Conservation (phyloP, 2,888 invertebrate species). For the Heteromyza rotundicornis region DNA sequence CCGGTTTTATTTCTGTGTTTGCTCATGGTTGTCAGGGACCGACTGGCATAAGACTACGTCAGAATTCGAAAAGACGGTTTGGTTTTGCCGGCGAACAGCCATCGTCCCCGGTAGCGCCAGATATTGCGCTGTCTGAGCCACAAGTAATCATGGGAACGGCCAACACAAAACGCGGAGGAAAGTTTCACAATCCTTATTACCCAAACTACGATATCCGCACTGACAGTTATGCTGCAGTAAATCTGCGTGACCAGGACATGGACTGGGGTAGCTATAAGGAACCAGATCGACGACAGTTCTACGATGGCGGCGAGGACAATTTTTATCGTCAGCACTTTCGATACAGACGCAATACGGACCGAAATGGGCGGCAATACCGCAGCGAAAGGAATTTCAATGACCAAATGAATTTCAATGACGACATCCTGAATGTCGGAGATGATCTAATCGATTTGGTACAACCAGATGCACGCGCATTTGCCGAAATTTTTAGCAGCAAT, state of each 20-base stretch:
- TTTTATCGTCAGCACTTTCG: constrained; percentile 42
- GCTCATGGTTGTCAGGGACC: constrained; percentile 78
- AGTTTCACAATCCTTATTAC: constrained; percentile 34
- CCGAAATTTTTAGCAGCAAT: constrained; percentile 46
- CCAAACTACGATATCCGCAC: constrained; percentile 49
- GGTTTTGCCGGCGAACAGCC: constrained; percentile 38
- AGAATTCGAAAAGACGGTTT: constrained; percentile 58
- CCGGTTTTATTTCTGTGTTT: constrained; percentile 84
- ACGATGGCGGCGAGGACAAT: constrained; percentile 38
- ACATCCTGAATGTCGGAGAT: constrained; percentile 52
- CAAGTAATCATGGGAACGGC: constrained; percentile 42
- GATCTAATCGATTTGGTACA: constrained; percentile 51
- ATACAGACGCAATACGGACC: constrained; percentile 24
- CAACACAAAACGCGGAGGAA: constrained; percentile 39
- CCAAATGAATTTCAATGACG: constrained; percentile 51
- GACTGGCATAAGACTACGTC: constrained; percentile 51
- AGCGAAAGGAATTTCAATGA: constrained; percentile 32
- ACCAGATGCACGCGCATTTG: constrained; percentile 58
- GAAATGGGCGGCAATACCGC: neutral
- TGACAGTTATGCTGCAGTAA: constrained; percentile 26
- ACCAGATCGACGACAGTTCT: no score
- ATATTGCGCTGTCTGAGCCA: constrained; percentile 43
- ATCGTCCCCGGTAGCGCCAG: constrained; percentile 22
- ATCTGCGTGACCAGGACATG: constrained; percentile 37
- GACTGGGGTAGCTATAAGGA: constrained; percentile 29